A percentile compares a stretch with the other conserved stretches of the same genome.
phyloP scores from a whole-genome alignment of 2,888 invertebrate species.

The Junonia oenone region DNA sequence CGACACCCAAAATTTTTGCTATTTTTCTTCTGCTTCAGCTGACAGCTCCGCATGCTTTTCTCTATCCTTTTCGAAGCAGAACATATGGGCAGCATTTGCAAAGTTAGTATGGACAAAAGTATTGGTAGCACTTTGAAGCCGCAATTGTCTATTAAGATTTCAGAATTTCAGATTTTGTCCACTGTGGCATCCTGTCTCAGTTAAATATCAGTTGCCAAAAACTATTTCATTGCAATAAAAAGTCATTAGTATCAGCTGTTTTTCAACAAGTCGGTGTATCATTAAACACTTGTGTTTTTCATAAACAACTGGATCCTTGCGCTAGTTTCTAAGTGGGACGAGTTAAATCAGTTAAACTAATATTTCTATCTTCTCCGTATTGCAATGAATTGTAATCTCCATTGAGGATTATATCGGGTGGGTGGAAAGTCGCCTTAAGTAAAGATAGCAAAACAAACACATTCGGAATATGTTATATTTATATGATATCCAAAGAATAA shows the following conservation, averaged over 20 bases:
- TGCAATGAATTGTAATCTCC: neutral
- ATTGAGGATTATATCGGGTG: neutral
- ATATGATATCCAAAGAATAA: too few species aligned
- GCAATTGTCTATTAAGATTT: too few species aligned
- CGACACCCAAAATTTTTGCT: neutral
- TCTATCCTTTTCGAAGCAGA: too few species aligned
- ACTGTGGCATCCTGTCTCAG: neutral
- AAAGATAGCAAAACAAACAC: too few species aligned
- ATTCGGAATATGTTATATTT: too few species aligned
- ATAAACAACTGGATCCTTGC: constrained; percentile 2
- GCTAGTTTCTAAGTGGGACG: constrained; percentile 3
- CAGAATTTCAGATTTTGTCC: neutral
- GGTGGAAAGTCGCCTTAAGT: neutral
- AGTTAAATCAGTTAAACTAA: neutral
- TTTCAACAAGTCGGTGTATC: neutral
- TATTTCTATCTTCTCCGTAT: constrained; percentile 3
- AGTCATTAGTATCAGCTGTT: neutral
- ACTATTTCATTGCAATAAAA: neutral
- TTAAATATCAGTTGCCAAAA: neutral
- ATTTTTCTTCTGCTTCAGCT: too few species aligned
- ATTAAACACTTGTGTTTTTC: neutral
- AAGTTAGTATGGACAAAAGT: too few species aligned
- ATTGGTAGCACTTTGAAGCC: neutral
- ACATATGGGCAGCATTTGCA: too few species aligned
- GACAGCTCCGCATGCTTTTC: too few species aligned